Evolutionary conservation across 1,140 invertebrate genomes (phyloP).

Genomic region (Bombus cullumanus): DNA sequence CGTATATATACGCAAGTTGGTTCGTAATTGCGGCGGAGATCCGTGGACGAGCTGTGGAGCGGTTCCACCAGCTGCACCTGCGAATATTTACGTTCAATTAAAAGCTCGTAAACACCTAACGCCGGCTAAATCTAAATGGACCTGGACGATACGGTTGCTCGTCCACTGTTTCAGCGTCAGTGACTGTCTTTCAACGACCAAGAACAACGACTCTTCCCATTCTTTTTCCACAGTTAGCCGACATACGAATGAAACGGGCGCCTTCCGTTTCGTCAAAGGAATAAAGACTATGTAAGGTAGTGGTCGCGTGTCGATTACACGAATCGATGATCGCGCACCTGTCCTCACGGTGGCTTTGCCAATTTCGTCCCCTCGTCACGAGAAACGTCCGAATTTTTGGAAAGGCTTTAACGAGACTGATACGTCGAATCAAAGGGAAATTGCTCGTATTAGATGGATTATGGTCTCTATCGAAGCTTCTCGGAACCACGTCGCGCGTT

Average conservation of each 20-base stretch:
- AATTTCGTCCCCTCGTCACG: neutral
- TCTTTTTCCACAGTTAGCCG: neutral
- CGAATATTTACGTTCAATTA: slow-evolving; percentile 68
- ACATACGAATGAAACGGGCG: neutral
- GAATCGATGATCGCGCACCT: slow-evolving; percentile 1
- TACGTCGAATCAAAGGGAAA: neutral
- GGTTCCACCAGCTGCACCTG: slow-evolving; percentile 49
- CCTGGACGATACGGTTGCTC: neutral
- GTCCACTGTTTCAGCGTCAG: no score
- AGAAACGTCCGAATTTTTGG: slow-evolving; percentile 5
- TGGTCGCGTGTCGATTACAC: slow-evolving; percentile 11
- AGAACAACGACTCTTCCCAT: no score
- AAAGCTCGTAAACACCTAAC: slow-evolving; percentile 61
- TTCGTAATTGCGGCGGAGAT: slow-evolving; percentile 54
- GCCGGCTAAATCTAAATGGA: slow-evolving; percentile 57
- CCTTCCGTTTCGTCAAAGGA: neutral
- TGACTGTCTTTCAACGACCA: no score
- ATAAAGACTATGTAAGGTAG: neutral
- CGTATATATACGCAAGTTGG: neutral
- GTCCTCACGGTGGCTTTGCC: neutral
- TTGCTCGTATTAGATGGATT: neutral
- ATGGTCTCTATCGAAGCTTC: neutral
- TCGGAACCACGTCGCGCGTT: no score
- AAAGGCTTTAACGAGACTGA: slow-evolving; percentile 5
- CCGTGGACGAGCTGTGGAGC: neutral